phyloP scores from a whole-genome alignment of 2,888 invertebrate genomes.

The Icerya purchasi region DNA sequence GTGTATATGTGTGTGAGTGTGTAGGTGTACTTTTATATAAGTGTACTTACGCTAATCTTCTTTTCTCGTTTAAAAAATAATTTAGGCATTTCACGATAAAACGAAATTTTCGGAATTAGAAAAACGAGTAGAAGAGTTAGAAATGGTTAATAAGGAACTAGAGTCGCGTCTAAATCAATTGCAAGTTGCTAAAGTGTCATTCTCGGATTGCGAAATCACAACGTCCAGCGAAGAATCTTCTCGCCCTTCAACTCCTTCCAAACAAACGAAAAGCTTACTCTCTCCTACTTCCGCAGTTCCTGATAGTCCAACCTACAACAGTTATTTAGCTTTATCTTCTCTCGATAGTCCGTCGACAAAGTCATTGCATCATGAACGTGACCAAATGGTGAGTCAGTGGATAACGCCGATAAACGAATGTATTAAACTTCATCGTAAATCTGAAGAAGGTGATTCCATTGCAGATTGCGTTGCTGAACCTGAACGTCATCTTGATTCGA shows the following conservation, averaged over 20 bases:
- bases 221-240: constrained; percentile 13
- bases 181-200: constrained; percentile 17
- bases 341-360: neutral
- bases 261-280: neutral
- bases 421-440: neutral
- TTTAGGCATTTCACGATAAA: constrained; percentile 27
- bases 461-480: neutral
- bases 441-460: neutral
- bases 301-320: neutral
- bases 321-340: neutral
- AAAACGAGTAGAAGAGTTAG: constrained; percentile 27
- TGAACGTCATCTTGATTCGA: too few relatives aligned
- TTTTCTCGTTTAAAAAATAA: too few relatives aligned
- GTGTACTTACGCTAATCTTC: too few relatives aligned
- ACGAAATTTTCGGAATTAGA: constrained; percentile 29
- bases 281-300: neutral
- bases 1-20: too few relatives aligned
- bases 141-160: constrained; percentile 26
- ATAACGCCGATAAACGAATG: neutral
- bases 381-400: neutral
- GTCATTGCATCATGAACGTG: neutral
- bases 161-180: constrained; percentile 26
- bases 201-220: constrained; percentile 14
- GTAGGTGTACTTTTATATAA: too few relatives aligned
- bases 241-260: neutral